Evolutionary conservation across 2,797 vertebrate genomes (phyloP), one percentile per base, ranked within the genome.

Genomic region (Xenops minutus): DNA sequence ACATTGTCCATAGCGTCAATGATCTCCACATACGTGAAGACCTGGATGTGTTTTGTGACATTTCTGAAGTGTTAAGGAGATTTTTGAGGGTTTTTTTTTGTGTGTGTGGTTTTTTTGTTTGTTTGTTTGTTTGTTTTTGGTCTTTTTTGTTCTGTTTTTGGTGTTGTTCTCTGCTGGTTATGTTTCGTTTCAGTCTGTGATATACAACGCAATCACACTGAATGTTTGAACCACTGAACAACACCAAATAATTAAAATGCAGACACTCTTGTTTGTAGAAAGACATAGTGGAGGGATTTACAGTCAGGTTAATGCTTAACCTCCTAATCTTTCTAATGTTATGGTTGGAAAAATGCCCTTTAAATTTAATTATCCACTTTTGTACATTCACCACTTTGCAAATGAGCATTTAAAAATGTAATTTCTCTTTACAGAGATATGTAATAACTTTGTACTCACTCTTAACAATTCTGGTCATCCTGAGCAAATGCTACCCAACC

Each of bases 291-390:
- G 36, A 88, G 16, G 20, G 51, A 77, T 92, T 94, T 92, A 14
- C 20, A 63, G 43, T 27, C 55, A 85, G 44, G 58, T 92, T 95
- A 92, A 81, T 76, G 37, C 72, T 88, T 94, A 90, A 92, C 82
- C 55, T 93, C 76, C 77, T 91, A 91, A 64, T 72, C 73, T 88
- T 75, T 73, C 32, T 62, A 62, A 95, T 34, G 34, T 55, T 77
- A 62, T 51, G 7, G 16, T 32, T 85, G 62, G 62, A 78, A 85
- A 85, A 96, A 88, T 37, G 43, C 5, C 52, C 37, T 94, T 96
- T 85, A 94, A 85, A 93, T 91, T 77, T 62, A 74, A 94, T 95
- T 83, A 93, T 77, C 30, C 71, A 37, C 51, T 91, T 83, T 76
- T 88, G 69, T 66, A 84, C 26, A 48, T 95, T 93, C 62, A 56